phyloP scores from a whole-genome alignment of 2,888 invertebrate genomes.

The Cheilosia impressa region DNA sequence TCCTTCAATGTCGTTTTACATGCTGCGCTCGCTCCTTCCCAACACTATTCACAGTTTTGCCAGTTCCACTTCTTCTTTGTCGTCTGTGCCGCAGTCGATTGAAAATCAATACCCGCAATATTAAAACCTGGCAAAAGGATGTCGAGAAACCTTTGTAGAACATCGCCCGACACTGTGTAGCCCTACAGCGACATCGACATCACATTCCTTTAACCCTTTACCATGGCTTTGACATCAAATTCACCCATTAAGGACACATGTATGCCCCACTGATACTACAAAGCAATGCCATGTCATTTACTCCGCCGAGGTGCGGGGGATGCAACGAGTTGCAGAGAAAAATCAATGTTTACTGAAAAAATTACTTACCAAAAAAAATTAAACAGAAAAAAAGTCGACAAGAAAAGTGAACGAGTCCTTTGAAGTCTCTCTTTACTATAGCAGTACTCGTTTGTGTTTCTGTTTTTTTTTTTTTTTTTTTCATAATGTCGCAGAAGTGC shows the following conservation, averaged over 20 bases:
- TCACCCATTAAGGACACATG: constrained; percentile 65
- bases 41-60: not conserved
- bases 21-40: constrained; percentile 24
- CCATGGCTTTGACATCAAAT: constrained; percentile 68
- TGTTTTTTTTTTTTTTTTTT: constrained; percentile 49
- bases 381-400: constrained; percentile 39
- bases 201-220: constrained; percentile 52
- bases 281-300: constrained; percentile 69
- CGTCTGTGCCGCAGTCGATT: constrained; percentile 45
- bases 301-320: constrained; percentile 31
- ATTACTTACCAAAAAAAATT: constrained; percentile 57
- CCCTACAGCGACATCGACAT: constrained; percentile 19
- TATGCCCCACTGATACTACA: constrained; percentile 64
- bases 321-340: constrained; percentile 44
- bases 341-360: constrained; percentile 74
- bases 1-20: constrained; percentile 54
- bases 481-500: constrained; percentile 73
- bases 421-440: constrained; percentile 65
- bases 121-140: constrained; percentile 66
- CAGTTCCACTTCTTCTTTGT: constrained; percentile 9
- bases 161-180: constrained; percentile 13
- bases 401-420: constrained; percentile 72
- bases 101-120: constrained; percentile 75
- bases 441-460: constrained; percentile 40
- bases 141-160: constrained; percentile 67